Evolutionary conservation across 2,888 invertebrate genomes (phyloP).

Genomic region (Zygaena filipendulae): DNA sequence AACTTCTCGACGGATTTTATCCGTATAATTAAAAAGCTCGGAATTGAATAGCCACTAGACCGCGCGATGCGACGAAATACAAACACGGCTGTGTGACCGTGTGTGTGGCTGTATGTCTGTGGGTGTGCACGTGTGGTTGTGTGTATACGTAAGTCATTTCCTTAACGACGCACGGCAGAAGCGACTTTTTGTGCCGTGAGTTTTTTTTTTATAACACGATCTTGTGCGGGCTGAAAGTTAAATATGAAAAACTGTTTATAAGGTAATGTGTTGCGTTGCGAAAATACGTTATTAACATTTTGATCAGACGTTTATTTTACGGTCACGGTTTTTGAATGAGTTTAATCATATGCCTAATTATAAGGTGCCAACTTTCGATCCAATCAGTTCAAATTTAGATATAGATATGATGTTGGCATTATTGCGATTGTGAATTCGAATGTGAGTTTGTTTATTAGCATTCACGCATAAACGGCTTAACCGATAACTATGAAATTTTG

Average conservation of each 20-base stretch:
- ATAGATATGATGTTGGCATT: no score
- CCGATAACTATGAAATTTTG: not conserved
- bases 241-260: no score
- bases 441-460: not conserved
- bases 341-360: no score
- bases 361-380: no score
- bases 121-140: constrained; percentile 5
- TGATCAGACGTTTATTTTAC: no score
- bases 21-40: constrained; percentile 30
- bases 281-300: no score
- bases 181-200: constrained; percentile 21
- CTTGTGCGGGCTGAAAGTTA: not conserved
- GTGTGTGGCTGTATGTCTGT: constrained; percentile 1
- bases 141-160: constrained; percentile 32
- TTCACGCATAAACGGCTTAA: not conserved
- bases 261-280: no score
- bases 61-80: constrained; percentile 19
- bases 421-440: not conserved
- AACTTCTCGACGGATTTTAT: no score
- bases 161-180: constrained; percentile 35
- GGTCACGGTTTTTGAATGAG: no score
- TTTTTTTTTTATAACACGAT: no score
- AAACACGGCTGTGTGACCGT: constrained; percentile 2
- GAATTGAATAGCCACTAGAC: constrained; percentile 25
- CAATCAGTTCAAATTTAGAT: no score